These are phyloP conservation scores for Epizoanthus stellaris DNA, from an alignment of 92 coral and sea anemone genomes.

Conservation along the genomic window DNA sequence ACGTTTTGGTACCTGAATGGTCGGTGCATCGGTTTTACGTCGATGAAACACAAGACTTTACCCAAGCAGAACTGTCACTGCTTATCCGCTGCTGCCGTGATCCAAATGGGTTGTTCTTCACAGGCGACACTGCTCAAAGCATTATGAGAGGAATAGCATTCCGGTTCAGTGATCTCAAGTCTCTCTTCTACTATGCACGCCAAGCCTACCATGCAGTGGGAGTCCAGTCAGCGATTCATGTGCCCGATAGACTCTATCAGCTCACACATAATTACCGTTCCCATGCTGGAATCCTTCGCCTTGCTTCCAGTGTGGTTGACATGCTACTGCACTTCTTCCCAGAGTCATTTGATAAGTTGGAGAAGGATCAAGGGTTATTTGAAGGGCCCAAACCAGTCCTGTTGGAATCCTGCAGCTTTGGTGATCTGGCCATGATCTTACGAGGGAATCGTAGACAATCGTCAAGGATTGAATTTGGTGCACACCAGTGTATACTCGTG, in stretches of 20 bases:
- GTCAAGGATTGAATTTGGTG: conserved; percentile 94
- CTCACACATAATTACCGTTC: conserved; percentile 96
- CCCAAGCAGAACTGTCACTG: conserved; percentile 66
- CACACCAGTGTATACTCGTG: conserved; percentile 93
- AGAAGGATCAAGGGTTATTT: conserved; percentile 84
- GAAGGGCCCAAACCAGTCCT: conserved; percentile 95
- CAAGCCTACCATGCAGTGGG: conserved; percentile 44
- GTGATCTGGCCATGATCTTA: conserved; percentile 93
- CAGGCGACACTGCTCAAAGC: conserved; percentile 76
- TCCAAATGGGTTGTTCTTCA: conserved; percentile 65
- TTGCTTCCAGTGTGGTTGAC: conserved; percentile 91
- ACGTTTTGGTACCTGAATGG: conserved; percentile 49
- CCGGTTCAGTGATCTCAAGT: conserved; percentile 63
- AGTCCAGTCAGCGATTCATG: conserved; percentile 47
- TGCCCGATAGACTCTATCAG: conserved; percentile 86
- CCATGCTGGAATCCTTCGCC: conserved; percentile 89
- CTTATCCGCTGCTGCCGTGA: conserved; percentile 69
- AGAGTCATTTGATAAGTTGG: conserved; percentile 88
- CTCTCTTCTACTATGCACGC: conserved; percentile 56
- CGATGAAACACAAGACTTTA: conserved; percentile 71
- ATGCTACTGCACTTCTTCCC: conserved; percentile 80
- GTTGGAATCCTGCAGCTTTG: conserved; percentile 86
- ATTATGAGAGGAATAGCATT: conserved; percentile 70
- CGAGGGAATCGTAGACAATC: conserved; percentile 87
- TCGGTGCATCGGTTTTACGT: conserved; percentile 66